A percentile compares a stretch with the other conserved stretches of the same genome.
Conservation (phyloP, 64 coral and sea anemone genomes). For the Dendrophyllia cribrosa region DNA sequence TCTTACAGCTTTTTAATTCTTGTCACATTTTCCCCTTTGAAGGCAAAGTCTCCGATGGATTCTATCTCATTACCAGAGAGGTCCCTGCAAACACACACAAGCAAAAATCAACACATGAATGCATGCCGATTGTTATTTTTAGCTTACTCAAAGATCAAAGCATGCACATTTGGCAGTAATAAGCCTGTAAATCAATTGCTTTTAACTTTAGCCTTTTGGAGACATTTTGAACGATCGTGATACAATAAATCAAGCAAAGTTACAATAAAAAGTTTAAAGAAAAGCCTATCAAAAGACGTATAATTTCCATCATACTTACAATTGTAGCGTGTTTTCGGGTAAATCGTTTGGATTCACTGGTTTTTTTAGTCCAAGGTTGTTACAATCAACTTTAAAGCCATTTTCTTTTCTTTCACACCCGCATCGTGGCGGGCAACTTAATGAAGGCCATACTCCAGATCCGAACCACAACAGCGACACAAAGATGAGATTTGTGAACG, state of each 20-base stretch:
- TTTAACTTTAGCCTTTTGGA: no score
- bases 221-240: no score
- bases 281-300: no score
- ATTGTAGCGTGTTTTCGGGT: not conserved
- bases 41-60: constrained; percentile 26
- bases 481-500: constrained; percentile 32
- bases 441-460: not conserved
- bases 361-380: not conserved
- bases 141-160: no score
- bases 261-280: no score
- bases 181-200: no score
- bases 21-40: constrained; percentile 28
- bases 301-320: not conserved
- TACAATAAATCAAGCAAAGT: no score
- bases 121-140: no score
- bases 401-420: not conserved
- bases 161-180: no score
- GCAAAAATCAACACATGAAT: not conserved
- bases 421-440: constrained; percentile 4
- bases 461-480: constrained; percentile 23
- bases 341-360: constrained; percentile 24
- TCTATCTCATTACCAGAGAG: constrained; percentile 58
- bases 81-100: constrained; percentile 19
- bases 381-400: not conserved
- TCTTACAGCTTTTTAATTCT: constrained; percentile 58